phyloP scores from a whole-genome alignment of 2,797 vertebrate species.

The Selene dorsalis region DNA sequence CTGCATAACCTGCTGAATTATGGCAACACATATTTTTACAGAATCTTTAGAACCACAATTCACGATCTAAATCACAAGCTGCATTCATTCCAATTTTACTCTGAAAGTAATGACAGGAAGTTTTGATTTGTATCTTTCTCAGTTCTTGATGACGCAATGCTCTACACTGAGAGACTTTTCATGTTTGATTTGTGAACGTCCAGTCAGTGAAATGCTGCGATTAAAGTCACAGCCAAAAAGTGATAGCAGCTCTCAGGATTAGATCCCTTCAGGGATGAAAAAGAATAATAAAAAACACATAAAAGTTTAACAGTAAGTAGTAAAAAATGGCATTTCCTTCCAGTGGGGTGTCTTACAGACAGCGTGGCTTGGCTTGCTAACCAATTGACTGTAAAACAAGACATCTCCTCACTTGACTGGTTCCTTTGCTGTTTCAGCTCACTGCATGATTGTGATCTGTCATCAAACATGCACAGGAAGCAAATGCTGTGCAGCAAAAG shows the following conservation, averaged over 20 bases:
- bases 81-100: too few species aligned
- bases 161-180: neutral
- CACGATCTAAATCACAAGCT: too few species aligned
- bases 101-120: too few species aligned
- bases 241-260: neutral
- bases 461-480: slow-evolving; percentile 7
- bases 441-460: slow-evolving; percentile 3
- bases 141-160: too few species aligned
- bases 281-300: neutral
- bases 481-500: neutral
- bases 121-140: too few species aligned
- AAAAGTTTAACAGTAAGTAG: neutral
- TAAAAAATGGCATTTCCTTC: neutral
- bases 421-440: slow-evolving; percentile 26
- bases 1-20: too few species aligned
- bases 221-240: neutral
- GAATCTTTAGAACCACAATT: too few species aligned
- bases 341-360: neutral
- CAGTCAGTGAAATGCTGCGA: neutral
- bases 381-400: slow-evolving; percentile 11
- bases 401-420: neutral
- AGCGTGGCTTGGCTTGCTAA: neutral
- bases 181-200: neutral
- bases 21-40: too few species aligned
- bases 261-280: neutral